A percentile compares a stretch with the other conserved stretches of the same genome.
These are phyloP conservation scores for Scaptomyza pallida DNA, from an alignment of 1,140 invertebrate genomes.

Conservation along the genomic window DNA sequence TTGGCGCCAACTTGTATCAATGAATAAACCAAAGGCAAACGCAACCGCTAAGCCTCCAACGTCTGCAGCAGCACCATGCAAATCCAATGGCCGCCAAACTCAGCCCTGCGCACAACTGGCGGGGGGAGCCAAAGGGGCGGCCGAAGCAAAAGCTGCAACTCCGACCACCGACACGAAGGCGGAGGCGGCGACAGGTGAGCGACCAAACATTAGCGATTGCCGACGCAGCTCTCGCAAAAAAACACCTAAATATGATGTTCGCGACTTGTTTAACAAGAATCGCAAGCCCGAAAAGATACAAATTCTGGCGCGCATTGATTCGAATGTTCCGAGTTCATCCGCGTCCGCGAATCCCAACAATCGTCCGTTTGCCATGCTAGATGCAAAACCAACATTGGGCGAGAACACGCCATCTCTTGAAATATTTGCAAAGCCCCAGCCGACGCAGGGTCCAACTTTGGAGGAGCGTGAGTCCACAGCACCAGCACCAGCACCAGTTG, in stretches of 20 bases:
- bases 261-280: slow-evolving; percentile 71
- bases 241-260: slow-evolving; percentile 77
- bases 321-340: slow-evolving; percentile 31
- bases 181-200: too few relatives aligned
- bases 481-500: neutral
- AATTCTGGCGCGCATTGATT: slow-evolving; percentile 70
- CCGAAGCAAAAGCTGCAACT: neutral
- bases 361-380: slow-evolving; percentile 50
- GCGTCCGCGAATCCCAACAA: neutral
- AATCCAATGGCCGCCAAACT: slow-evolving; percentile 8
- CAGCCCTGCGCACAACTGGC: neutral
- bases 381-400: slow-evolving; percentile 31
- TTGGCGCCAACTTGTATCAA: slow-evolving; percentile 24
- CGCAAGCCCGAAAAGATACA: slow-evolving; percentile 69
- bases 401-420: neutral
- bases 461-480: slow-evolving; percentile 10
- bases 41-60: neutral
- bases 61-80: slow-evolving; percentile 1
- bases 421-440: slow-evolving; percentile 45
- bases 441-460: slow-evolving; percentile 39
- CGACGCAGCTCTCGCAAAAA: slow-evolving; percentile 76
- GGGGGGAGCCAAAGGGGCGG: neutral
- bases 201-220: slow-evolving; percentile 40
- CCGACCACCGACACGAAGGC: too few relatives aligned
- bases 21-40: slow-evolving; percentile 7